Base-by-base conservation (phyloP, 2,888 invertebrate species). In the Torymus aiolomorphi region DNA sequence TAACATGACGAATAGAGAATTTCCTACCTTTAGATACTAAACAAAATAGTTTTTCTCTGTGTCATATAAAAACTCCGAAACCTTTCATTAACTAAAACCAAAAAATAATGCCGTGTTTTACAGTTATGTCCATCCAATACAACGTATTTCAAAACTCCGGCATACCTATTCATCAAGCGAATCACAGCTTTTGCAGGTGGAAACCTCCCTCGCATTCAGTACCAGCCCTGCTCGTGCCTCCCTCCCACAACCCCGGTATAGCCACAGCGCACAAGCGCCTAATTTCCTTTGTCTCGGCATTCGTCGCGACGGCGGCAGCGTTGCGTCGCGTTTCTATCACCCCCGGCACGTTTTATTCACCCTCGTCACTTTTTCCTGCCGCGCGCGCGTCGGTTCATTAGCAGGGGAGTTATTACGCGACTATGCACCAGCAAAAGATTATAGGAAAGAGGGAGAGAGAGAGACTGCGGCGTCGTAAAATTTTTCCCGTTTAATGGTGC, bases 401-500 rank as follows among this genome's bases (percentile, higher is more conserved):
- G 62, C 75, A 42, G 16, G 49, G 54, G 74, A 72, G 72, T 78
- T 78, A 78, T 78, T 78, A 78, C 78, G 67, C 20, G 49, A 49
- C 42, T 42, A 8, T 42, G 8, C 5, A 8, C 42, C 42, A 42
- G 42, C 42, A 1, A 42, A 42, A 42, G 42, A 8, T 42, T 42
- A 42, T 42, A 42, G 49, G 63, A 49, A 16, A 16, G 42, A 49
- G 42, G 63, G 16, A 49, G 65, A 16, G 42, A 49, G 42, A 49
- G 16, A 49, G 65, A 65, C 14, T 16, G 70, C 56, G 69, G 77
- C 81, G 82, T 83, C 82, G 83, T 82, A 83, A 83, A 81, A 83
- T 80, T 79, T 83, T 79, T 72, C 66, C 20, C 66, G 81, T 62
- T 80, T 84, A 83, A 83, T 84, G 82, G 83, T 82, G 80, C 83